phyloP scores from a whole-genome alignment of 2,888 invertebrate genomes.

The Heliconius sara region DNA sequence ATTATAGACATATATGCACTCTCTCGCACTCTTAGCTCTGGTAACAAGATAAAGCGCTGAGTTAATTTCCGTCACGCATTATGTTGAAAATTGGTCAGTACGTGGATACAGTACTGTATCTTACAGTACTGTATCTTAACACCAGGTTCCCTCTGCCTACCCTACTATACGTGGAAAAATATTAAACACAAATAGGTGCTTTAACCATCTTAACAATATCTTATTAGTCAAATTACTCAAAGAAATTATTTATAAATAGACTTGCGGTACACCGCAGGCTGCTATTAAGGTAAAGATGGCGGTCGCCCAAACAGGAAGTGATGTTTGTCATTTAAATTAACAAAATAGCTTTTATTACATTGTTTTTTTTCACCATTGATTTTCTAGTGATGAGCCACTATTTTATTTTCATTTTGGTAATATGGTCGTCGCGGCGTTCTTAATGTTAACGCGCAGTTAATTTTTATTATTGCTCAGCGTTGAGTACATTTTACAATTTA shows the following conservation, averaged over 20 bases:
- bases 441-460: no score
- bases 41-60: background rate
- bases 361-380: background rate
- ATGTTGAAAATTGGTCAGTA: background rate
- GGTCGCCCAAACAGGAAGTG: constrained; percentile 25
- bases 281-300: constrained; percentile 28
- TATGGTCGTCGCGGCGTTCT: no score
- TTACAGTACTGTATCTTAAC: no score
- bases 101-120: no score
- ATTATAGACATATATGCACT: background rate
- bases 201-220: constrained; percentile 13
- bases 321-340: constrained; percentile 51
- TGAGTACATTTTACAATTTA: no score
- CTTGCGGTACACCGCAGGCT: constrained; percentile 37
- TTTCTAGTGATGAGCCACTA: background rate
- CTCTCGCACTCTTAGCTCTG: background rate
- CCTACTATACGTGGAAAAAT: background rate
- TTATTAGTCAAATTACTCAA: constrained; percentile 31
- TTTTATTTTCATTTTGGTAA: no score
- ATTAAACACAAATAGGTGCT: background rate
- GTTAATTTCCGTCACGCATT: background rate
- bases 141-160: background rate
- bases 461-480: no score
- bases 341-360: constrained; percentile 48
- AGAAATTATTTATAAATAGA: constrained; percentile 41